Evolutionary conservation across 2,113 vertebrate genomes (phyloP).

Genomic region (Parus major): DNA sequence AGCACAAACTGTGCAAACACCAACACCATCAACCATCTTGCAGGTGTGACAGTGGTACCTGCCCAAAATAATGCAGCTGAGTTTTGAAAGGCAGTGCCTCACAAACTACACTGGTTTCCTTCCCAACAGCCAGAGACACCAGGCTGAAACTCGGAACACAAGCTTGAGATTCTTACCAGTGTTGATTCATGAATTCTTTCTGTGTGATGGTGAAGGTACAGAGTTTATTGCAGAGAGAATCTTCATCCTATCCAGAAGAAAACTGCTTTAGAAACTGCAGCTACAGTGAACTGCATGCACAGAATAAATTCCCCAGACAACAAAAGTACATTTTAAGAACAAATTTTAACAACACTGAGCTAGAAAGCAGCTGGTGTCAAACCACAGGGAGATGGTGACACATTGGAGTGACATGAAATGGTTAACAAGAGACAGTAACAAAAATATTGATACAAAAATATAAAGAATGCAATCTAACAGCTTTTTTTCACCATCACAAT

Average conservation of each 20-base stretch:
- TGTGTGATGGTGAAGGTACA: slow-evolving; percentile 99
- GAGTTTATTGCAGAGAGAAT: slow-evolving; percentile 98
- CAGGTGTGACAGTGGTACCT: slow-evolving; percentile 99
- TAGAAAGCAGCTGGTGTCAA: neutral
- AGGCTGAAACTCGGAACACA: slow-evolving; percentile 44
- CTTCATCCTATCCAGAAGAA: slow-evolving; percentile 88
- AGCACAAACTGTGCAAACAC: slow-evolving; percentile 97
- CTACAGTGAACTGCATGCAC: neutral
- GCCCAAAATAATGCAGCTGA: neutral
- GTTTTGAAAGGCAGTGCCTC: neutral
- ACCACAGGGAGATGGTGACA: rapidly evolving
- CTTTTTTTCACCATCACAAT: neutral
- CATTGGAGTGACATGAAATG: neutral
- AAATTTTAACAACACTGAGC: neutral
- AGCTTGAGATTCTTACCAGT: slow-evolving; percentile 85
- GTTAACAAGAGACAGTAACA: neutral
- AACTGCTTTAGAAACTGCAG: neutral
- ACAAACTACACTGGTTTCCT: slow-evolving; percentile 57
- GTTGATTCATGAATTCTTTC: slow-evolving; percentile 99
- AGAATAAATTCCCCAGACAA: neutral
- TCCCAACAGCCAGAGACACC: slow-evolving; percentile 79
- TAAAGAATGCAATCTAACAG: neutral
- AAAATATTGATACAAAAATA: neutral
- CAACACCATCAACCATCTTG: slow-evolving; percentile 99
- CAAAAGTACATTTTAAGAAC: rapidly evolving